Conservation (phyloP, 2,113 vertebrate genomes). For the Hippocampus guttulatus region DNA sequence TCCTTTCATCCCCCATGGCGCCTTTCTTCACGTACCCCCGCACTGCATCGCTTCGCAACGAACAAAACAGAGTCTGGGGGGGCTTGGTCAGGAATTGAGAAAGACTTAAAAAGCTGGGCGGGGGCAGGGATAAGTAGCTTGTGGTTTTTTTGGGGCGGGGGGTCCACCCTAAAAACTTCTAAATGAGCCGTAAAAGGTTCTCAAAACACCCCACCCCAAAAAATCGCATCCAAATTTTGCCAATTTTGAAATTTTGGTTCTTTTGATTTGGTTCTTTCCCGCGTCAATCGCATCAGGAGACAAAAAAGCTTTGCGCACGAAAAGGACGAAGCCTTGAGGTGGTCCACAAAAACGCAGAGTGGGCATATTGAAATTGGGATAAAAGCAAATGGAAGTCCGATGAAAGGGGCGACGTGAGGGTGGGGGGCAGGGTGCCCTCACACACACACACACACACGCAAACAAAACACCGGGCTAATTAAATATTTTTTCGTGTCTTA, state of each 20-base stretch:
- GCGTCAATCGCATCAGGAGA: slow-evolving; percentile 28
- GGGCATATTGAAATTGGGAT: slow-evolving; percentile 55
- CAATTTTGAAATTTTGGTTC: too few species aligned
- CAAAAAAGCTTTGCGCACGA: slow-evolving; percentile 14
- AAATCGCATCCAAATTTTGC: too few species aligned
- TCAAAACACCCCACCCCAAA: too few species aligned
- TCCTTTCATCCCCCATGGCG: slow-evolving; percentile 31
- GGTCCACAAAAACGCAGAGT: slow-evolving; percentile 58
- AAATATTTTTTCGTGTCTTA: slow-evolving; percentile 59
- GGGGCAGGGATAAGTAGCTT: too few species aligned
- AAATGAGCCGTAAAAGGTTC: not conserved
- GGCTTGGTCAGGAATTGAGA: slow-evolving; percentile 9
- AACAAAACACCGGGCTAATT: slow-evolving; percentile 49
- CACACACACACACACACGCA: not conserved
- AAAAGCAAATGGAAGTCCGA: slow-evolving; percentile 39
- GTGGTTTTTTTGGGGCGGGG: not conserved
- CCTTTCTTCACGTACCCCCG: slow-evolving; percentile 23
- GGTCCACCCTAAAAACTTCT: not conserved
- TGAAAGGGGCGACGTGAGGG: slow-evolving; percentile 18
- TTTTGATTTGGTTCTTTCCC: slow-evolving; percentile 11
- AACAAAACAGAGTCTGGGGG: slow-evolving; percentile 50
- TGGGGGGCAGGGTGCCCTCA: not conserved
- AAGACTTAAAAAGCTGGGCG: not conserved
- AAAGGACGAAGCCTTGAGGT: slow-evolving; percentile 38
- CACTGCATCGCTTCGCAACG: slow-evolving; percentile 43